phyloP scores from a whole-genome alignment of 2,888 invertebrate species.

The Drosophila atripex region DNA sequence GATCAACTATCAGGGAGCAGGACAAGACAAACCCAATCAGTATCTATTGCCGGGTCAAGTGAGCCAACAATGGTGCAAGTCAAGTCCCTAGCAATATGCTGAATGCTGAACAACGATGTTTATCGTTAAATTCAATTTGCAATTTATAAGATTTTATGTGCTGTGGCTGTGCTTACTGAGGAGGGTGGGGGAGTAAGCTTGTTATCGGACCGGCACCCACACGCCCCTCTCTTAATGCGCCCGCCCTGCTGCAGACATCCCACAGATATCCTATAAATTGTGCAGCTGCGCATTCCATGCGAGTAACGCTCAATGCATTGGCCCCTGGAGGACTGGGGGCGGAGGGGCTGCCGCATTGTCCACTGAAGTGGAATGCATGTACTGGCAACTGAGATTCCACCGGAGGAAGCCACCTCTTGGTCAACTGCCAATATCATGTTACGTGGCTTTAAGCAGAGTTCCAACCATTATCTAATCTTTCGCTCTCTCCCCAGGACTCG shows the following conservation, averaged over 20 bases:
- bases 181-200: conserved; percentile 40
- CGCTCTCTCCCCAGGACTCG: not conserved
- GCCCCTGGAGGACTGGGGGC: not conserved
- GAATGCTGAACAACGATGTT: conserved; percentile 51
- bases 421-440: conserved; percentile 62
- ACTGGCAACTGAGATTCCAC: conserved; percentile 34
- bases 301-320: conserved; percentile 60
- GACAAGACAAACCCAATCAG: conserved; percentile 50
- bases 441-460: conserved; percentile 43
- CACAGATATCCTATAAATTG: conserved; percentile 63
- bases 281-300: conserved; percentile 72
- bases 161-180: conserved; percentile 13
- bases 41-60: conserved; percentile 52
- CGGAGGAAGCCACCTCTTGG: conserved; percentile 39
- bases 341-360: conserved; percentile 48
- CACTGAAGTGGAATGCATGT: conserved; percentile 57
- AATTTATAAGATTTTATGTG: conserved; percentile 71
- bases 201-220: conserved; percentile 47
- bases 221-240: not conserved
- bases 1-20: conserved; percentile 24
- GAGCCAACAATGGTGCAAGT: conserved; percentile 42
- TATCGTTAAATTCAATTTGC: conserved; percentile 78
- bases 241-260: not conserved
- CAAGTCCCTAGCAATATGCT: conserved; percentile 44
- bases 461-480: conserved; percentile 53